Conservation (phyloP, 2,113 vertebrate species). For the Podiceps cristatus region DNA sequence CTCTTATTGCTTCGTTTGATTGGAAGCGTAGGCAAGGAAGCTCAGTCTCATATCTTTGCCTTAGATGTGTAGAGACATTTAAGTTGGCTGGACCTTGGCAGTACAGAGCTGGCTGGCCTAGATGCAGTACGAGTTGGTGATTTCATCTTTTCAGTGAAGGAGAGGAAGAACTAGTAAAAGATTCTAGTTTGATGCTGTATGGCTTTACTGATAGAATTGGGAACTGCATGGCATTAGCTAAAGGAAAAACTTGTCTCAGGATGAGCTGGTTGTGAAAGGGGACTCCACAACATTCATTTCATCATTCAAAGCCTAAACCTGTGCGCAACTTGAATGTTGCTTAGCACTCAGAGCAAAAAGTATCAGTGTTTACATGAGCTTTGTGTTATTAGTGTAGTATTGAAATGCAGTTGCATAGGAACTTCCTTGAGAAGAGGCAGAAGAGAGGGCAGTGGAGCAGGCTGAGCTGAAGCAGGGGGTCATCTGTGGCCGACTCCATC, state of each 20-base stretch:
- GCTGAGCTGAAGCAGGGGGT: not conserved
- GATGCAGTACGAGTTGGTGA: not conserved
- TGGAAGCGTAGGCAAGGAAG: not conserved
- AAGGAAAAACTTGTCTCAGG: not conserved
- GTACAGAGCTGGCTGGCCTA: not conserved
- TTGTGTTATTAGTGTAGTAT: not conserved
- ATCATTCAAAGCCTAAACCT: not conserved
- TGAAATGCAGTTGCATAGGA: not conserved
- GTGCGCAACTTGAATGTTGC: not conserved
- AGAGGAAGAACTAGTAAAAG: not conserved
- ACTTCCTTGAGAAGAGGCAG: not conserved
- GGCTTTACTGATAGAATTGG: not conserved
- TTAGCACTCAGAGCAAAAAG: not conserved
- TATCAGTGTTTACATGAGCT: not conserved
- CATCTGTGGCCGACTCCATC: too few relatives aligned
- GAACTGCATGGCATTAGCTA: not conserved
- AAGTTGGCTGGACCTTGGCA: not conserved
- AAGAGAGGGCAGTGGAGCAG: not conserved
- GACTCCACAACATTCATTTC: not conserved
- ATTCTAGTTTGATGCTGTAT: not conserved
- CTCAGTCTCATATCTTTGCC: not conserved
- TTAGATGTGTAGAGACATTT: not conserved
- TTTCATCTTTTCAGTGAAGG: not conserved
- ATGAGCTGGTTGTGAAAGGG: not conserved
- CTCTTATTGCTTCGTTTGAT: not conserved